Evolutionary conservation across 2,113 vertebrate genomes (phyloP).

Genomic region (Pygoscelis antarcticus): DNA sequence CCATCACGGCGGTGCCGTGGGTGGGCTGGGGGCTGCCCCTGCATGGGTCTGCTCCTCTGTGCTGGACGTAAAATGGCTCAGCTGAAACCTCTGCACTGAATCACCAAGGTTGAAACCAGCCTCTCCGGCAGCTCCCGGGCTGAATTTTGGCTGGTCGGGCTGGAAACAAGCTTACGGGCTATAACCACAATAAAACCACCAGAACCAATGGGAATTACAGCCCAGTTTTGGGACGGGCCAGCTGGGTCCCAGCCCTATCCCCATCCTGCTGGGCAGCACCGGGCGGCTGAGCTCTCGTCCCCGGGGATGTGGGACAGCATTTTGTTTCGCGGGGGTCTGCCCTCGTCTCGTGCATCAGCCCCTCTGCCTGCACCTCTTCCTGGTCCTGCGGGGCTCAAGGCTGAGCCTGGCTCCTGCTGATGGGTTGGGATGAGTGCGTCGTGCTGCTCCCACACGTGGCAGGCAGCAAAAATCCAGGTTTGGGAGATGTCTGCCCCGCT

Average conservation of each 20-base stretch:
- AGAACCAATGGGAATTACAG: background rate
- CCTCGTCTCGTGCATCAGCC: accelerated
- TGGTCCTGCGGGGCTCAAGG: accelerated
- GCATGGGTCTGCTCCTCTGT: background rate
- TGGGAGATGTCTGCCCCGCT: background rate
- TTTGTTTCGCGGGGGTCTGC: background rate
- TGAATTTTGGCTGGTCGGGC: background rate
- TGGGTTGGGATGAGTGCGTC: accelerated
- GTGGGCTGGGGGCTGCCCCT: background rate
- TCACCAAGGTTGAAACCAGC: background rate
- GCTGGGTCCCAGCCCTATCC: background rate
- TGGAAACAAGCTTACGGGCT: background rate
- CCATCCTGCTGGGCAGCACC: accelerated
- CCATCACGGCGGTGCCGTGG: accelerated
- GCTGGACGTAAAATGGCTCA: background rate
- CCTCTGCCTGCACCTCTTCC: accelerated
- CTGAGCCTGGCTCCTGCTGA: accelerated
- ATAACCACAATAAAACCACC: background rate
- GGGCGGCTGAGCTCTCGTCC: background rate
- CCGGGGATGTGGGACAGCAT: accelerated
- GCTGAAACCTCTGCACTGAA: background rate
- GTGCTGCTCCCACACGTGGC: accelerated
- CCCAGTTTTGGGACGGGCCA: background rate
- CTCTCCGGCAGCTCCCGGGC: background rate
- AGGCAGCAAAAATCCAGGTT: background rate